Conservation (phyloP, 2,888 invertebrate species). For the Caenorhabditis auriculariae region DNA sequence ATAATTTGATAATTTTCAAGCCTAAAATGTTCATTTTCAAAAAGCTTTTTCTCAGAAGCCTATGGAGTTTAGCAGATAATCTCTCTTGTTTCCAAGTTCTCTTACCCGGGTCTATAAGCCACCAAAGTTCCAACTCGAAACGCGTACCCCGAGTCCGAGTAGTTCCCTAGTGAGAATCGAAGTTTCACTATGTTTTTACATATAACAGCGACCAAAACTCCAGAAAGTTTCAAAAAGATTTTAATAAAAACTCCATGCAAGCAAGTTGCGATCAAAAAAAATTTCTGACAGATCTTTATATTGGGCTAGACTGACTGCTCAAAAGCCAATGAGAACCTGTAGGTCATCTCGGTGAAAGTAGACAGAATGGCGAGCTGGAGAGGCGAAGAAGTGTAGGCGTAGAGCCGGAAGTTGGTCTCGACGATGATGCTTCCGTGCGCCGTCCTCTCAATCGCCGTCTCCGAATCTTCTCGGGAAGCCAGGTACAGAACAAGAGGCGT, state of each 20-base stretch:
- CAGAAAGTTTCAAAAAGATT: background rate
- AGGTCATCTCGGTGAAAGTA: constrained; percentile 86
- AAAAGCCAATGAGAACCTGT: constrained; percentile 66
- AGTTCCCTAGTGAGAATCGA: background rate
- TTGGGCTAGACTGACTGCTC: background rate
- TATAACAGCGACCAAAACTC: too few relatives aligned
- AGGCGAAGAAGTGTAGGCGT: constrained; percentile 83
- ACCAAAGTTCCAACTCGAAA: too few relatives aligned
- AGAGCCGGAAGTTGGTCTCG: constrained; percentile 92
- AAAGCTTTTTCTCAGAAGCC: too few relatives aligned
- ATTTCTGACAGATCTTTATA: background rate
- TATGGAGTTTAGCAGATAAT: too few relatives aligned
- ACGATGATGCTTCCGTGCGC: constrained; percentile 81
- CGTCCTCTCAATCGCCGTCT: constrained; percentile 9
- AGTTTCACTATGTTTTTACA: background rate
- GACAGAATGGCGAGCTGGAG: constrained; percentile 89
- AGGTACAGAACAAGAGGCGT: constrained; percentile 52
- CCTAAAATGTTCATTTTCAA: too few relatives aligned
- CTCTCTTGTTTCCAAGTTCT: too few relatives aligned
- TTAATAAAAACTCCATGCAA: background rate
- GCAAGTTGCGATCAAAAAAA: too few relatives aligned
- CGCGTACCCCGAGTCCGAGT: too few relatives aligned
- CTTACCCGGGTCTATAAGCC: too few relatives aligned
- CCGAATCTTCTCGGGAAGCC: constrained; percentile 28
- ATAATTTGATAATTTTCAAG: too few relatives aligned